Conservation (phyloP, 2,797 vertebrate species). For the Anguilla megastoma region DNA sequence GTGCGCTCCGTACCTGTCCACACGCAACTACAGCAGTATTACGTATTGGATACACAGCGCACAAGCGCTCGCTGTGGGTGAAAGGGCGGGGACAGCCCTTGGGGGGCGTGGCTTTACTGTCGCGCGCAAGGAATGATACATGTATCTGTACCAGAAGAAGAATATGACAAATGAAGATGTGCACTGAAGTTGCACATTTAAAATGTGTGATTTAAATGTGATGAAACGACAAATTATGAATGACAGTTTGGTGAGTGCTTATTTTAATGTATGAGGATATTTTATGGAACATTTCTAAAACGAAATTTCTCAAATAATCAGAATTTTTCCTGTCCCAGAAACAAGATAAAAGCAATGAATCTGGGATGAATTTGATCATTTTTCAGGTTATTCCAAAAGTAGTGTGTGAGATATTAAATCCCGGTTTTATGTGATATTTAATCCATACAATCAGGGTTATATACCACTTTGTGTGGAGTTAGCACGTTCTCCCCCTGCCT, state of each 20-base stretch:
- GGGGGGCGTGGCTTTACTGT: slow-evolving; percentile 22
- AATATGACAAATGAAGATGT: not conserved
- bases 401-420: no score
- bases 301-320: not conserved
- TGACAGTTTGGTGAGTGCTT: not conserved
- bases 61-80: not conserved
- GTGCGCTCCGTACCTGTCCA: slow-evolving; percentile 15
- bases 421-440: no score
- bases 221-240: not conserved
- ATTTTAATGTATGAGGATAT: not conserved
- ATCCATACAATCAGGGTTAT: no score
- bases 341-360: not conserved
- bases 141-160: not conserved
- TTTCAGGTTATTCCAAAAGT: not conserved
- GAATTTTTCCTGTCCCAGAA: not conserved
- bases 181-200: not conserved
- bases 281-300: not conserved
- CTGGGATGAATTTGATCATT: not conserved
- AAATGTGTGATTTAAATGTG: not conserved
- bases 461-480: no score
- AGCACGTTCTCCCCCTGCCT: no score
- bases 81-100: not conserved
- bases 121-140: not conserved
- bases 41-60: slow-evolving; percentile 18
- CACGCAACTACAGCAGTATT: slow-evolving; percentile 30